These are phyloP conservation scores for Carabus problematicus DNA, from an alignment of 2,888 invertebrate genomes.

Conservation along the genomic window DNA sequence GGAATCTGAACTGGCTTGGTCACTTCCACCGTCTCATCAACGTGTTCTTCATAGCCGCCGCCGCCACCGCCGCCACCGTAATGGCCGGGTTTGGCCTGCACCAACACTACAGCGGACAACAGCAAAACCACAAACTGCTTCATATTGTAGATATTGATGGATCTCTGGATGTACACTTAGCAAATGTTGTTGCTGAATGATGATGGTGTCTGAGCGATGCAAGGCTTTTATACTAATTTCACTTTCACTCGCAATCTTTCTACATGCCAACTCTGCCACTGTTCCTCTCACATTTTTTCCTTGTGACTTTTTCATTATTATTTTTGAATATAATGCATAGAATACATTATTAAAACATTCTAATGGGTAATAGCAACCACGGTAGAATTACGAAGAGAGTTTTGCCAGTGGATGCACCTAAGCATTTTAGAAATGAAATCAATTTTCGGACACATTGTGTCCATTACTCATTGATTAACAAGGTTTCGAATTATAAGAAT, in stretches of 20 bases:
- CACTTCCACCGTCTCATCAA: constrained; percentile 68
- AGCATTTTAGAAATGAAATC: no score
- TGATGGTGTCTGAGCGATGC: constrained; percentile 11
- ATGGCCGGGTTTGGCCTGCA: constrained; percentile 53
- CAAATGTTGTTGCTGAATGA: background rate
- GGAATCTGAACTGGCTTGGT: constrained; percentile 67
- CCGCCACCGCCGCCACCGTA: constrained; percentile 50
- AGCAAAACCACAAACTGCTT: constrained; percentile 51
- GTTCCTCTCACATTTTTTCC: constrained; percentile 39
- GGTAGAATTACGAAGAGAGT: no score
- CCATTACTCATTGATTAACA: no score
- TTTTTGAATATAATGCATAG: background rate
- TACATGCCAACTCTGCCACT: background rate
- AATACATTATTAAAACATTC: no score
- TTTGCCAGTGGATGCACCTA: no score
- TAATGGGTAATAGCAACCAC: no score
- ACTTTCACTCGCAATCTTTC: constrained; percentile 27
- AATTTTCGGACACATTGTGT: no score
- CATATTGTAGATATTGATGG: background rate
- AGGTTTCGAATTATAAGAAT: no score
- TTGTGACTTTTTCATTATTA: background rate
- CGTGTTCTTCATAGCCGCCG: constrained; percentile 45
- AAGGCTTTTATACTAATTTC: constrained; percentile 33
- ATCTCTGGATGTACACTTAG: background rate
- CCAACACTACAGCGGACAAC: constrained; percentile 51